phyloP scores from a whole-genome alignment of 1,140 invertebrate species.

The Galleria mellonella region DNA sequence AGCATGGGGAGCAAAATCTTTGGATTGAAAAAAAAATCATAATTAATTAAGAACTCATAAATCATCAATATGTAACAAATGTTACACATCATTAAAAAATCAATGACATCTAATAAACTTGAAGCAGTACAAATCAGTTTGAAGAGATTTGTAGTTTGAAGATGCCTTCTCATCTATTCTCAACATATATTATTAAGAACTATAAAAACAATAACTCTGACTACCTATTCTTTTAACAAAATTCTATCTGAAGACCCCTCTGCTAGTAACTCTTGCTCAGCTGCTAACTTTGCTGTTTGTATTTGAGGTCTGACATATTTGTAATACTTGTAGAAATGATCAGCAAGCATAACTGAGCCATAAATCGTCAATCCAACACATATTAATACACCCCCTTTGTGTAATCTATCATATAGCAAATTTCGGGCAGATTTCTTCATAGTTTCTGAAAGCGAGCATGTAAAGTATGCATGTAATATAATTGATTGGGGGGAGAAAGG shows the following conservation, averaged over 20 bases:
- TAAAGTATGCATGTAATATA: background rate
- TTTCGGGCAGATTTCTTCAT: conserved; percentile 65
- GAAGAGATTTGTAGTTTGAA: conserved; percentile 3
- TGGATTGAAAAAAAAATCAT: too few relatives aligned
- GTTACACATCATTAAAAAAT: too few relatives aligned
- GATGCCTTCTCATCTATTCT: too few relatives aligned
- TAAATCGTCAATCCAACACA: conserved; percentile 71
- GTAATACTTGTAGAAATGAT: conserved; percentile 68
- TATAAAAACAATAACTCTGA: background rate
- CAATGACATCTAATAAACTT: too few relatives aligned
- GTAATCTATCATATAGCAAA: conserved; percentile 65
- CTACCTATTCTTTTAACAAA: conserved; percentile 18
- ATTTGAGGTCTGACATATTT: conserved; percentile 63
- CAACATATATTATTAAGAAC: background rate
- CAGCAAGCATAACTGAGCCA: conserved; percentile 55
- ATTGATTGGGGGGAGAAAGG: too few relatives aligned
- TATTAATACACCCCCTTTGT: conserved; percentile 67
- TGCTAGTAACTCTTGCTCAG: conserved; percentile 60
- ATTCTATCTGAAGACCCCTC: conserved; percentile 71
- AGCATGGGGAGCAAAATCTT: too few relatives aligned
- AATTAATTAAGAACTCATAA: too few relatives aligned
- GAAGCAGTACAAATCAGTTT: too few relatives aligned
- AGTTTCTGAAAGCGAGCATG: conserved; percentile 50
- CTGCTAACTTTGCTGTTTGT: conserved; percentile 51
- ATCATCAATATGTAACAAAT: too few relatives aligned